Conservation (phyloP, 2,797 vertebrate species). For the Phoebastria nigripes region DNA sequence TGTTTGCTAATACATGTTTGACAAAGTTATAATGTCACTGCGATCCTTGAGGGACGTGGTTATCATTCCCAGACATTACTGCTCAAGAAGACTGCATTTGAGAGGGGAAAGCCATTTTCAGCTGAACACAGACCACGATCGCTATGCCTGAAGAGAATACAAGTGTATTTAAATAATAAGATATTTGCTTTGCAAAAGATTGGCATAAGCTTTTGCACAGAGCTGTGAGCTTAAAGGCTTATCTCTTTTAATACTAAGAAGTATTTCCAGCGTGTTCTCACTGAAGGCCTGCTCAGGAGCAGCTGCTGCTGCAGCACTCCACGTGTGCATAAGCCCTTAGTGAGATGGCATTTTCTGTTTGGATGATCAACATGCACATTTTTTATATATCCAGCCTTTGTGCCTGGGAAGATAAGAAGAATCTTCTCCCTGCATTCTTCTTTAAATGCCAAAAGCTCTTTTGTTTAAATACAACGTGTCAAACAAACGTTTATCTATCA, state of each 20-base stretch:
- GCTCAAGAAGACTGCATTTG: background rate
- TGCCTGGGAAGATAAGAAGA: constrained; percentile 30
- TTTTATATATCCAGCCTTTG: constrained; percentile 12
- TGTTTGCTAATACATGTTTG: background rate
- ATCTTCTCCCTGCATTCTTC: background rate
- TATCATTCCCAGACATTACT: background rate
- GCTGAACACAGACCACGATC: background rate
- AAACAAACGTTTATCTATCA: background rate
- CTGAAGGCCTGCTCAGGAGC: constrained; percentile 14
- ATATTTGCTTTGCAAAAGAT: constrained; percentile 49
- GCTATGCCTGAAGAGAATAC: constrained; percentile 11
- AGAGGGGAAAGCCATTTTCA: background rate
- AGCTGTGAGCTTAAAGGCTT: constrained; percentile 59
- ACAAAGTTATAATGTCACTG: background rate
- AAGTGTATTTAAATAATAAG: constrained; percentile 46
- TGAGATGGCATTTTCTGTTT: constrained; percentile 41
- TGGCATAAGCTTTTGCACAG: constrained; percentile 40
- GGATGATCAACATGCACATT: constrained; percentile 24
- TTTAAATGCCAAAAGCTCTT: constrained; percentile 15
- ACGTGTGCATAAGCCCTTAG: constrained; percentile 28
- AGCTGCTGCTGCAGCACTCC: constrained; percentile 1
- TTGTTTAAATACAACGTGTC: background rate
- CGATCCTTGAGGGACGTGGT: background rate
- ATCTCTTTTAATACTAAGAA: constrained; percentile 45
- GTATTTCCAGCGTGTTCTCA: constrained; percentile 23